These are phyloP conservation scores for Tachypleus tridentatus DNA, from an alignment of 1,140 invertebrate genomes.

Conservation along the genomic window DNA sequence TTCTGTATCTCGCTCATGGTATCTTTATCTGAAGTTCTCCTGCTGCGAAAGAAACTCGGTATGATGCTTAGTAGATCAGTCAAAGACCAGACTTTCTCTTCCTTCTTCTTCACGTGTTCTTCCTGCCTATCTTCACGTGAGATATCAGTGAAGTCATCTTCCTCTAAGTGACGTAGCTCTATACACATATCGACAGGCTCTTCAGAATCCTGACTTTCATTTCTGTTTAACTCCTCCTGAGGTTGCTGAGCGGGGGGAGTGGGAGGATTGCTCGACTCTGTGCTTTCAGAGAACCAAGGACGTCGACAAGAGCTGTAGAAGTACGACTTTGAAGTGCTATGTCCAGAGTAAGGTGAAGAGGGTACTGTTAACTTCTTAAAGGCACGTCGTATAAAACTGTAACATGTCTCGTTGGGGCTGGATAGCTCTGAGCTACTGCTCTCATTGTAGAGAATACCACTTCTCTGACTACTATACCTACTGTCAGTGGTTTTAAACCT, in stretches of 20 bases:
- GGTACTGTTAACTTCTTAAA: constrained; percentile 47
- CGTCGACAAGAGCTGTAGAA: constrained; percentile 20
- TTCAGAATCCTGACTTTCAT: constrained; percentile 1
- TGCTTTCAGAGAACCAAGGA: constrained; percentile 19
- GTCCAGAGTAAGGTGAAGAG: background rate
- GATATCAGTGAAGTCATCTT: constrained; percentile 27
- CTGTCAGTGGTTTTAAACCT: too few relatives aligned
- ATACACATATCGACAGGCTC: constrained; percentile 67
- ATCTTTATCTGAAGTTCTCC: constrained; percentile 25
- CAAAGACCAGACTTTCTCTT: constrained; percentile 61
- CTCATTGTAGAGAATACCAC: constrained; percentile 9
- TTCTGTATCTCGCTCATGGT: constrained; percentile 40
- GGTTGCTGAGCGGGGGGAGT: background rate
- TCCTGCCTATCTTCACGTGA: background rate
- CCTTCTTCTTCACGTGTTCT: constrained; percentile 30
- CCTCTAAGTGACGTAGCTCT: constrained; percentile 71
- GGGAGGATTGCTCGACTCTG: constrained; percentile 13
- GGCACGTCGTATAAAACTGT: constrained; percentile 79
- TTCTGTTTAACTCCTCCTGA: constrained; percentile 2
- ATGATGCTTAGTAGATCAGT: constrained; percentile 53
- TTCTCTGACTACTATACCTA: too few relatives aligned
- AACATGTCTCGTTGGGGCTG: constrained; percentile 84
- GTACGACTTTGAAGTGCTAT: constrained; percentile 10
- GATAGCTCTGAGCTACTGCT: constrained; percentile 59
- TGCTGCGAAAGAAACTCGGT: constrained; percentile 23